phyloP scores from a whole-genome alignment of 2,888 invertebrate genomes.

The Timema podura region DNA sequence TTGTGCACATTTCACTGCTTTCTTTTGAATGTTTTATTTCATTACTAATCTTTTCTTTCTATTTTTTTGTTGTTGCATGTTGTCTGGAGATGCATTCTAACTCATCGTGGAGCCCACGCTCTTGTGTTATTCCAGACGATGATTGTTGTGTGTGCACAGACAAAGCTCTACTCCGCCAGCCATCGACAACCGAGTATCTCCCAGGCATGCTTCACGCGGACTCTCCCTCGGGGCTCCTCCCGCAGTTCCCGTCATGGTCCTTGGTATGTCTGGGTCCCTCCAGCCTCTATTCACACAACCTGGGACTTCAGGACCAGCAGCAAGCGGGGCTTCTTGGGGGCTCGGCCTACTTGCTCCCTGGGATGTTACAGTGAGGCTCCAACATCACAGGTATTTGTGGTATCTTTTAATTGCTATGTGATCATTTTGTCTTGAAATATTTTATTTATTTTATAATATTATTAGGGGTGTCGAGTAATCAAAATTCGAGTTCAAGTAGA shows the following conservation, averaged over 20 bases:
- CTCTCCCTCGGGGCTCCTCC: slow-evolving; percentile 70
- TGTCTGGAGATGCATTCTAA: too few relatives aligned
- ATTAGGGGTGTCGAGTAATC: too few relatives aligned
- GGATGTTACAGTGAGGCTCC: slow-evolving; percentile 70
- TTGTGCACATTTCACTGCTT: too few relatives aligned
- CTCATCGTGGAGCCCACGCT: too few relatives aligned
- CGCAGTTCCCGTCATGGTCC: slow-evolving; percentile 88
- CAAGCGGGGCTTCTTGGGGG: slow-evolving; percentile 88
- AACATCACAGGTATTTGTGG: slow-evolving; percentile 42
- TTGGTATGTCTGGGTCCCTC: slow-evolving; percentile 86
- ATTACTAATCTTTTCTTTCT: too few relatives aligned
- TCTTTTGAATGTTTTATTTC: too few relatives aligned
- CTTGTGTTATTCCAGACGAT: too few relatives aligned
- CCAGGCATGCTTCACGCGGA: slow-evolving; percentile 84
- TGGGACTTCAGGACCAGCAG: slow-evolving; percentile 75
- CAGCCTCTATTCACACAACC: slow-evolving; percentile 82
- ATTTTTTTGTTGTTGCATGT: too few relatives aligned
- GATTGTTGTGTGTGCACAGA: slow-evolving; percentile 43
- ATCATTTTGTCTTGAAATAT: too few relatives aligned
- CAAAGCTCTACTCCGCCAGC: slow-evolving; percentile 59
- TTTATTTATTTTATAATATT: too few relatives aligned
- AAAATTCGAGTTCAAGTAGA: too few relatives aligned
- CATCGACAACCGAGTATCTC: slow-evolving; percentile 85
- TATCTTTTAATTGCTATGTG: background rate
- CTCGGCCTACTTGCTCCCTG: slow-evolving; percentile 91